Conservation (phyloP, 2,113 vertebrate species). For the Ginglymostoma cirratum region DNA sequence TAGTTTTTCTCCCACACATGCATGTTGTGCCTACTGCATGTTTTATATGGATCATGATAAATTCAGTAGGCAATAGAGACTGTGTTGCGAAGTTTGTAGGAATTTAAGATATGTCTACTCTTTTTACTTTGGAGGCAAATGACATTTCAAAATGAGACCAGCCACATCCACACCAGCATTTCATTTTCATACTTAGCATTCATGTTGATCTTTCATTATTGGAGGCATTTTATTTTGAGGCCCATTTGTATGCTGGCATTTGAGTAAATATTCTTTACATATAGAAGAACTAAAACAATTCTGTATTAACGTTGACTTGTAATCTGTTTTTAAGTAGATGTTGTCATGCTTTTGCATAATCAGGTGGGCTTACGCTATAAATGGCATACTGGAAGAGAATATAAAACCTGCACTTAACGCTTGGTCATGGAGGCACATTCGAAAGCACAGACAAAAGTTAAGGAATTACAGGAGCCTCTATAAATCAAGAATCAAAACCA, state of each 20-base stretch:
- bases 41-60: no score
- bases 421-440: constrained; percentile 91
- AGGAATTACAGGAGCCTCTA: constrained; percentile 80
- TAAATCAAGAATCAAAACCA: constrained; percentile 81
- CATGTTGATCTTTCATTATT: not conserved
- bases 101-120: not conserved
- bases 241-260: not conserved
- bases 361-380: constrained; percentile 86
- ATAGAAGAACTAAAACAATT: not conserved
- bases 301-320: constrained; percentile 38
- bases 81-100: no score
- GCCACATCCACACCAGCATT: not conserved
- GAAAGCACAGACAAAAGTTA: constrained; percentile 63
- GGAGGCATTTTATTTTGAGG: not conserved
- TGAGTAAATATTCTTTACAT: not conserved
- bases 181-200: not conserved
- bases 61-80: no score
- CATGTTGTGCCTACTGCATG: no score
- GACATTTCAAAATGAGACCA: not conserved
- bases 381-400: constrained; percentile 76
- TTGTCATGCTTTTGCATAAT: not conserved
- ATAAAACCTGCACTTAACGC: constrained; percentile 75
- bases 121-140: not conserved
- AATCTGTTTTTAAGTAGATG: not conserved
- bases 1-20: no score